These are phyloP conservation scores for Vombatus ursinus DNA, from an alignment of 2,113 vertebrate genomes.

Conservation along the genomic window DNA sequence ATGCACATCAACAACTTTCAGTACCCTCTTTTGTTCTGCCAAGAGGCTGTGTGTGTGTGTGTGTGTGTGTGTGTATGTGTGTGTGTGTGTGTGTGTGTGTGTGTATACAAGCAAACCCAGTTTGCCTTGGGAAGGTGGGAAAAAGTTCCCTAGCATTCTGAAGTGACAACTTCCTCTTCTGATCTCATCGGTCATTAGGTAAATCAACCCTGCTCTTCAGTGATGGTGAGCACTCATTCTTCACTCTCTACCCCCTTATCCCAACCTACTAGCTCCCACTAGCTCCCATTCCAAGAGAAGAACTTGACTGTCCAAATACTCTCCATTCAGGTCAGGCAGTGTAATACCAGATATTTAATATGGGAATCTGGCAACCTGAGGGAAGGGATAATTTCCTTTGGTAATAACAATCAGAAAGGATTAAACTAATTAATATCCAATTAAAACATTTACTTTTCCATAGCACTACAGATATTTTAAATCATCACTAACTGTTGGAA, in stretches of 20 bases:
- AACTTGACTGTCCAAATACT: background rate
- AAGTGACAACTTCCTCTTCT: background rate
- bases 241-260: background rate
- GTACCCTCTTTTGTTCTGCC: background rate
- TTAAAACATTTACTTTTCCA: background rate
- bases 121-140: background rate
- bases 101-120: background rate
- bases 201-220: background rate
- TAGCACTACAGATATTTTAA: background rate
- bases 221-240: background rate
- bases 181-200: background rate
- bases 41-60: too few species aligned
- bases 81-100: too few species aligned
- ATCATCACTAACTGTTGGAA: background rate
- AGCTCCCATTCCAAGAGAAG: background rate
- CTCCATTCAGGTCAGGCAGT: background rate
- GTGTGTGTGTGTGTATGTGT: too few species aligned
- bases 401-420: background rate
- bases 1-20: background rate
- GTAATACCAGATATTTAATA: background rate
- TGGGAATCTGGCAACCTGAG: background rate
- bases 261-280: background rate
- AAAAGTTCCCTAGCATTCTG: background rate
- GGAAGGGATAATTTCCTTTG: background rate
- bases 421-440: background rate